Evolutionary conservation across 2,888 invertebrate species (phyloP).

Genomic region (Glaucopsyche alexis): DNA sequence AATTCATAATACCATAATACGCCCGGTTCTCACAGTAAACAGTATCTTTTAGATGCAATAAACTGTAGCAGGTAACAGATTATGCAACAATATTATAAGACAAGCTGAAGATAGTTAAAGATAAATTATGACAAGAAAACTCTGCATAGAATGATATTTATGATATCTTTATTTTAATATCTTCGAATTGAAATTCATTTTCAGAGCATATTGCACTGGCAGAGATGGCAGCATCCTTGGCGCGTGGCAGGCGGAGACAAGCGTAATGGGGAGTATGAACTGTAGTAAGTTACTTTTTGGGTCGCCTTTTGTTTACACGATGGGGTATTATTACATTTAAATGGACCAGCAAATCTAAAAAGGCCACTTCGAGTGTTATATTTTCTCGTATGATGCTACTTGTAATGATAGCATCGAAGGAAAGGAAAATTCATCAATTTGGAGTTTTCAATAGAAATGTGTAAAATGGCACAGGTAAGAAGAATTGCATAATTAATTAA

Average conservation of each 20-base stretch:
- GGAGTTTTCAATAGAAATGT: too few relatives aligned
- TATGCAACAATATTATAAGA: not conserved
- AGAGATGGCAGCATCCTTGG: constrained; percentile 79
- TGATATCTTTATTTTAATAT: constrained; percentile 6
- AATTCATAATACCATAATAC: not conserved
- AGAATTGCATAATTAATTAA: too few relatives aligned
- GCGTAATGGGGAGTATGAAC: constrained; percentile 63
- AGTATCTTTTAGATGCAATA: too few relatives aligned
- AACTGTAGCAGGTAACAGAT: not conserved
- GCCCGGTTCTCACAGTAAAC: not conserved
- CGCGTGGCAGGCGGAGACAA: constrained; percentile 69
- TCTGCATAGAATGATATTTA: too few relatives aligned
- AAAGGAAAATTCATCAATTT: too few relatives aligned
- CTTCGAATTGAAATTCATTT: constrained; percentile 34
- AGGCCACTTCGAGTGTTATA: too few relatives aligned
- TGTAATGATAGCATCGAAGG: too few relatives aligned
- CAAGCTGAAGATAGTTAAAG: not conserved
- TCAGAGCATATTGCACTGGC: constrained; percentile 82
- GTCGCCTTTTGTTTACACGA: too few relatives aligned
- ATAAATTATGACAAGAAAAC: not conserved
- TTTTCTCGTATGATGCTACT: too few relatives aligned
- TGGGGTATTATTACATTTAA: too few relatives aligned
- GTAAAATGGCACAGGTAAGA: too few relatives aligned
- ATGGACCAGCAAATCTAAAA: too few relatives aligned
- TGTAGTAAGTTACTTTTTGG: constrained; percentile 79